These are phyloP conservation scores for Drosophila elegans DNA, from an alignment of 1,140 invertebrate species.

Conservation along the genomic window DNA sequence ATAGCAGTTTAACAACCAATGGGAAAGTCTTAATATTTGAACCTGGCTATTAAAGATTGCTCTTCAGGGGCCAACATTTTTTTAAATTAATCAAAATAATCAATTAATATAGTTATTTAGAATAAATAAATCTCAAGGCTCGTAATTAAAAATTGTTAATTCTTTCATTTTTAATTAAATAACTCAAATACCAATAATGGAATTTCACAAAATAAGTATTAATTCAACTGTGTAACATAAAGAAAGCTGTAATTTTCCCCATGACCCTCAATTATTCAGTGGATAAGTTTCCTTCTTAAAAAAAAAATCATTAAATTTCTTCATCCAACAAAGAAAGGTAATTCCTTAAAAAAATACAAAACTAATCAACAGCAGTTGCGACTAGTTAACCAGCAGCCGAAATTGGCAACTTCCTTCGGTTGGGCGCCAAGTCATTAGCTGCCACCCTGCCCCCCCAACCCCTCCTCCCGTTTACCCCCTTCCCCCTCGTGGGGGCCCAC, in stretches of 20 bases:
- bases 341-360: constrained; percentile 3
- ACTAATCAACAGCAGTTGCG: constrained; percentile 54
- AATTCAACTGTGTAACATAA: too few species aligned
- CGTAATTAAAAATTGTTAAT: too few species aligned
- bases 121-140: too few species aligned
- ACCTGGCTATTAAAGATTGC: too few species aligned
- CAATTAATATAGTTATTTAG: too few species aligned
- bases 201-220: too few species aligned
- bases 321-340: not conserved
- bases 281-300: not conserved
- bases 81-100: too few species aligned
- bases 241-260: too few species aligned
- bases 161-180: too few species aligned
- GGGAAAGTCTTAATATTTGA: constrained; percentile 3
- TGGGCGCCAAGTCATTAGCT: constrained; percentile 79
- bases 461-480: not conserved
- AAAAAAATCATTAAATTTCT: constrained; percentile 3
- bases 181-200: too few species aligned
- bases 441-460: constrained; percentile 20
- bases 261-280: not conserved
- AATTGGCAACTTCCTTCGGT: constrained; percentile 73
- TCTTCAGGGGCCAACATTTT: too few species aligned
- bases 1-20: constrained; percentile 2
- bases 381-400: constrained; percentile 44
- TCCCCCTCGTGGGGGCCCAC: constrained; percentile 44